phyloP scores from a whole-genome alignment of 2,888 invertebrate species.

The Callosobruchus maculatus region DNA sequence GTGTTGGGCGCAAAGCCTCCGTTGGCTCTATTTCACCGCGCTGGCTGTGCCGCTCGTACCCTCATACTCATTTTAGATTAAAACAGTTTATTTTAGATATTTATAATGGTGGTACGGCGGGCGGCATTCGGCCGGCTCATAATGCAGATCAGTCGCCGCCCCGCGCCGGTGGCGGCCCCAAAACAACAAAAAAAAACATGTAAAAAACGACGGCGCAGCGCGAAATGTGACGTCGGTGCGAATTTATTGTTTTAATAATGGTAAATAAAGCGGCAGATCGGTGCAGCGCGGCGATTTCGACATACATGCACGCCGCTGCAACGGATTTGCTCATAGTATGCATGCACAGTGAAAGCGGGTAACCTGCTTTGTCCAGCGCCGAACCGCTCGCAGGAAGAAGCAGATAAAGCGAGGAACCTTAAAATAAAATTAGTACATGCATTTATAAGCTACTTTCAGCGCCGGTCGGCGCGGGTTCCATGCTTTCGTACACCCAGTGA shows the following conservation, averaged over 20 bases:
- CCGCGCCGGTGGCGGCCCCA: conserved; percentile 44
- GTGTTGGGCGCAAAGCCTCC: conserved; percentile 32
- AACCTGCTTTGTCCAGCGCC: too few species aligned
- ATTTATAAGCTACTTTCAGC: too few species aligned
- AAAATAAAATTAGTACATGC: too few species aligned
- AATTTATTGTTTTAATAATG: conserved; percentile 53
- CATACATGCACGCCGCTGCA: conserved; percentile 23
- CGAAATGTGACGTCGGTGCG: conserved; percentile 47
- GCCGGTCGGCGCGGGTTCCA: too few species aligned
- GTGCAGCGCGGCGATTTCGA: conserved; percentile 12
- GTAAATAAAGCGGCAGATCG: conserved; percentile 49
- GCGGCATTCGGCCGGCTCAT: conserved; percentile 36
- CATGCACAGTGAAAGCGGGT: too few species aligned
- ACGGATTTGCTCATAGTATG: too few species aligned
- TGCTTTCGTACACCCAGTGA: too few species aligned
- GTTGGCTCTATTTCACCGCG: not conserved
- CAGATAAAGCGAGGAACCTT: too few species aligned
- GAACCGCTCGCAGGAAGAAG: too few species aligned
- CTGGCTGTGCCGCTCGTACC: not conserved
- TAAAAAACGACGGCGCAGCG: conserved; percentile 47
- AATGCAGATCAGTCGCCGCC: conserved; percentile 48
- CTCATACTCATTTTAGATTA: conserved; percentile 50
- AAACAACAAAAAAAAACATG: too few species aligned
- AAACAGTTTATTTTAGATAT: conserved; percentile 53
- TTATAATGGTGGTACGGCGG: conserved; percentile 46